phyloP scores from a whole-genome alignment of 2,797 vertebrate genomes.

The Gila robusta region DNA sequence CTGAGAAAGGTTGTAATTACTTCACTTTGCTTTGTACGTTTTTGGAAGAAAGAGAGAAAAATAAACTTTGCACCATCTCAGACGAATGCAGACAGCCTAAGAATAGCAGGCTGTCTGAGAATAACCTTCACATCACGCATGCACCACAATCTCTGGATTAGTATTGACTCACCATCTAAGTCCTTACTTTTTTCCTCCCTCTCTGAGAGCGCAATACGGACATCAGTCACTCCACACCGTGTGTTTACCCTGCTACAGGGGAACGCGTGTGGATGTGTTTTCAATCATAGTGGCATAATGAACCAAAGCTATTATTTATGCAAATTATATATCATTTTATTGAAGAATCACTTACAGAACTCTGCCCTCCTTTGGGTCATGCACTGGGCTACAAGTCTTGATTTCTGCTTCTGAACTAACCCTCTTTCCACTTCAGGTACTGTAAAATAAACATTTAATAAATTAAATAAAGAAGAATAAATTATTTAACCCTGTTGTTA shows the following conservation, averaged over 20 bases:
- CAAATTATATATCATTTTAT: conserved; percentile 24
- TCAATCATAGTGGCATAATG: conserved; percentile 44
- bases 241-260: conserved; percentile 25
- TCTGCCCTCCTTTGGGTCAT: conserved; percentile 7
- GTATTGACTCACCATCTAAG: conserved; percentile 32
- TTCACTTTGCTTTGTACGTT: conserved; percentile 30
- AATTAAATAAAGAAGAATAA: not conserved
- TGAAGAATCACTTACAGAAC: conserved; percentile 11
- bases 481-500: too few relatives aligned
- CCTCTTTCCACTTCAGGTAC: not conserved
- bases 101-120: conserved; percentile 54
- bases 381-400: not conserved
- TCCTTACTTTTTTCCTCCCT: conserved; percentile 22
- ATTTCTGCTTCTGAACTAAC: not conserved
- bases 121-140: conserved; percentile 37
- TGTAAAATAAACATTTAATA: not conserved
- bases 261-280: conserved; percentile 44
- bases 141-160: conserved; percentile 33
- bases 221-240: conserved; percentile 25
- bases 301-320: conserved; percentile 38
- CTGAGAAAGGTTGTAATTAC: conserved; percentile 15
- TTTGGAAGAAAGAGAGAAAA: conserved; percentile 14
- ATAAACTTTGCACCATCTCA: conserved; percentile 22
- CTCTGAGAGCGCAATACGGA: conserved; percentile 13
- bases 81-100: conserved; percentile 15